phyloP scores from a whole-genome alignment of 2,797 vertebrate species.

The Pogonophryne albipinna region DNA sequence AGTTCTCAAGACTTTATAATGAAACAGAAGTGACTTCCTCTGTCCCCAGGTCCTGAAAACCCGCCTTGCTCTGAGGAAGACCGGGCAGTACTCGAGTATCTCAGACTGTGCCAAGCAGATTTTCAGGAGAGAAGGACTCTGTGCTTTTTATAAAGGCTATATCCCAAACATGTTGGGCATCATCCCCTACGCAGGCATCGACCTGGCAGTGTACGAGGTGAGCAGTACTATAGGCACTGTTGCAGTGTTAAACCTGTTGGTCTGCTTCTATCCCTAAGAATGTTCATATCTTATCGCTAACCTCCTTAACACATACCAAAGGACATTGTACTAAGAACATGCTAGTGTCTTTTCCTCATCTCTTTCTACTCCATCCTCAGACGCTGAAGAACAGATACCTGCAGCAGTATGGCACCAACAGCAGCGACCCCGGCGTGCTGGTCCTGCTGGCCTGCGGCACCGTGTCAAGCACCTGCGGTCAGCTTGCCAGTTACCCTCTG shows the following conservation, averaged over 20 bases:
- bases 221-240: conserved; percentile 21
- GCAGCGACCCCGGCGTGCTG: conserved; percentile 88
- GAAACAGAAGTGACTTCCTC: background rate
- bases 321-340: background rate
- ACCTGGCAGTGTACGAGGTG: conserved; percentile 97
- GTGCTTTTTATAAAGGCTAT: conserved; percentile 96
- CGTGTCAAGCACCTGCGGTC: conserved; percentile 95
- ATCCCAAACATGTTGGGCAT: conserved; percentile 97
- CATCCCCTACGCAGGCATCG: conserved; percentile 96
- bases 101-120: conserved; percentile 93
- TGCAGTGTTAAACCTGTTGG: background rate
- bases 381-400: conserved; percentile 95
- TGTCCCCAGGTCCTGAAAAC: conserved; percentile 93
- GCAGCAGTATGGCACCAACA: conserved; percentile 88
- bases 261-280: background rate
- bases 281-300: too few species aligned
- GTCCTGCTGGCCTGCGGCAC: conserved; percentile 96
- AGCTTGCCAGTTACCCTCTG: conserved; percentile 95
- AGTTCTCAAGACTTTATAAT: background rate
- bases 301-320: background rate
- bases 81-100: conserved; percentile 93
- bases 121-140: conserved; percentile 88
- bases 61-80: conserved; percentile 91
- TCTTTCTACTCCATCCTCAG: conserved; percentile 69
- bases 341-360: background rate